Evolutionary conservation across 1,140 invertebrate species (phyloP).

Genomic region (Myzus persicae): DNA sequence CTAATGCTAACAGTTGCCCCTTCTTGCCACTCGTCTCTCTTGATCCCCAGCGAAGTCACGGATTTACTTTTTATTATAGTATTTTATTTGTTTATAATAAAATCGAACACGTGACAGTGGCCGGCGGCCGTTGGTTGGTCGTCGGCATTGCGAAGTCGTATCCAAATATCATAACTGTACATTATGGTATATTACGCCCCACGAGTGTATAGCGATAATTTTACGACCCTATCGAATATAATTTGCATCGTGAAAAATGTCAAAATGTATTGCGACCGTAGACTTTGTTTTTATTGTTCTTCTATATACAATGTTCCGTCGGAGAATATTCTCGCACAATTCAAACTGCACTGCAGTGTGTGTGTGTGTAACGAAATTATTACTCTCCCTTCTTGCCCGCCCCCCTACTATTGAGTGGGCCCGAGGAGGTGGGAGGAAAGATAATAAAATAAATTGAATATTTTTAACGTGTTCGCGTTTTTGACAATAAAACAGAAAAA

Average conservation of each 20-base stretch:
- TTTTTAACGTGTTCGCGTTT: slow-evolving; percentile 45
- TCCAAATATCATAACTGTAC: background rate
- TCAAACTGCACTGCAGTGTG: background rate
- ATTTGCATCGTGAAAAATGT: slow-evolving; percentile 54
- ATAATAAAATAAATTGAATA: slow-evolving; percentile 57
- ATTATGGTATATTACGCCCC: background rate
- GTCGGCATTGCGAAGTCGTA: background rate
- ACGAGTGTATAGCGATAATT: slow-evolving; percentile 37
- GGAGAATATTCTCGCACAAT: background rate
- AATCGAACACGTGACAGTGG: background rate
- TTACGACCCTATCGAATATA: slow-evolving; percentile 53
- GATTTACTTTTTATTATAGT: slow-evolving; percentile 49
- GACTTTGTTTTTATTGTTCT: slow-evolving; percentile 29
- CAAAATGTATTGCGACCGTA: background rate
- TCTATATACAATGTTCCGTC: background rate
- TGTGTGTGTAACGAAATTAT: slow-evolving; percentile 34
- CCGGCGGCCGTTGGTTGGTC: background rate
- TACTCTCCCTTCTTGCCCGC: background rate
- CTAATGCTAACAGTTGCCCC: slow-evolving; percentile 24
- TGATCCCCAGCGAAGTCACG: background rate
- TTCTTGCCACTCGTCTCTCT: background rate
- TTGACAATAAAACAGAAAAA: slow-evolving; percentile 54
- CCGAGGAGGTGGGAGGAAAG: background rate
- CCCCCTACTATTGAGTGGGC: background rate
- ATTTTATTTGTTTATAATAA: slow-evolving; percentile 57